A percentile compares a stretch with the other conserved stretches of the same genome.
phyloP scores from a whole-genome alignment of 2,113 vertebrate species.

The Sylvilagus bachmani region DNA sequence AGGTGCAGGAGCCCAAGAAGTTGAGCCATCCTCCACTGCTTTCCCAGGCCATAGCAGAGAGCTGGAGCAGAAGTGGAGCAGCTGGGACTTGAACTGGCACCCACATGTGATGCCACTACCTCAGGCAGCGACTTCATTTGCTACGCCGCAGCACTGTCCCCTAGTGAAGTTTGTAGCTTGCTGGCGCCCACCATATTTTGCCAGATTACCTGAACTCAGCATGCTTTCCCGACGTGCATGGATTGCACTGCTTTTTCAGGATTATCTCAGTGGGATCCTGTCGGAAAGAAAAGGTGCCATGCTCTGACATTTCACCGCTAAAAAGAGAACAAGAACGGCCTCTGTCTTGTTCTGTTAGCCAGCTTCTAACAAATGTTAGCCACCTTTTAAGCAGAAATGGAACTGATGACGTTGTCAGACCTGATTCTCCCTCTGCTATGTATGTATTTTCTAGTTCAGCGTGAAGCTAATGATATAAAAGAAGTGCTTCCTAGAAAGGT shows the following conservation, averaged over 20 bases:
- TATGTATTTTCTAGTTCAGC: constrained; percentile 26
- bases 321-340: constrained; percentile 36
- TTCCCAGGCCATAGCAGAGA: no score
- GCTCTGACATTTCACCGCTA: constrained; percentile 34
- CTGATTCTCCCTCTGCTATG: neutral
- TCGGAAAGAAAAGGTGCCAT: constrained; percentile 41
- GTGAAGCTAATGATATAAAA: constrained; percentile 8
- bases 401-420: constrained; percentile 29
- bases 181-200: neutral
- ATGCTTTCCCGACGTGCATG: constrained; percentile 13
- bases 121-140: no score
- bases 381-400: constrained; percentile 47
- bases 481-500: constrained; percentile 37
- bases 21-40: no score
- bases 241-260: constrained; percentile 44
- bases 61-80: no score
- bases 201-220: constrained; percentile 28
- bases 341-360: constrained; percentile 30
- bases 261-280: constrained; percentile 57
- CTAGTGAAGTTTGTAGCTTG: neutral
- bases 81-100: no score
- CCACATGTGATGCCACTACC: no score
- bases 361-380: constrained; percentile 41
- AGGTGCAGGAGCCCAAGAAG: no score
- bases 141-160: no score